phyloP scores from a whole-genome alignment of 2,113 vertebrate genomes.

The Apus apus region DNA sequence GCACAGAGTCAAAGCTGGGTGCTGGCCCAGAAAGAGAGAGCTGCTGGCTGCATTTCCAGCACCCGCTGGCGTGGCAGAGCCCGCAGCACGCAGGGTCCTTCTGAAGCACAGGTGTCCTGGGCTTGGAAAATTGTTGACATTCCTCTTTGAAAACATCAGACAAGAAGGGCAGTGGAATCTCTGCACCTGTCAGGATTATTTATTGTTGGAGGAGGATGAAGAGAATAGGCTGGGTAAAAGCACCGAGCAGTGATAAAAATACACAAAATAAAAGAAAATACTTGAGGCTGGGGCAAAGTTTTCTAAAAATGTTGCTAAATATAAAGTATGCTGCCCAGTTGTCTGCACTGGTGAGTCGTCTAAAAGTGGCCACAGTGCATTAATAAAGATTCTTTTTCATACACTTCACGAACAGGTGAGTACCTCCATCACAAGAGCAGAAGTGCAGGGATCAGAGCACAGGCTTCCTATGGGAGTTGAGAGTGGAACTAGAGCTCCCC shows the following conservation, averaged over 20 bases:
- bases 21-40: slow-evolving; percentile 37
- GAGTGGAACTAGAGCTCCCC: background rate
- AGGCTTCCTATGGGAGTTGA: background rate
- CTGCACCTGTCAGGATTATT: slow-evolving; percentile 74
- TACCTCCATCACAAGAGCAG: background rate
- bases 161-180: slow-evolving; percentile 30
- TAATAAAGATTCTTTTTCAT: background rate
- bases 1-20: slow-evolving; percentile 46
- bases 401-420: background rate
- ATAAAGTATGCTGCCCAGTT: background rate
- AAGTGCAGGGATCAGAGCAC: background rate
- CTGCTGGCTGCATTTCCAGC: slow-evolving; percentile 59
- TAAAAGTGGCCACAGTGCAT: background rate
- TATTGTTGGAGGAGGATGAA: slow-evolving; percentile 61
- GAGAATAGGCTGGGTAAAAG: slow-evolving; percentile 27
- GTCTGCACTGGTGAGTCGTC: background rate
- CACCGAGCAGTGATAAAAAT: background rate
- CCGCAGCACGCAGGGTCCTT: background rate
- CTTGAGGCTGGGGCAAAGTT: slow-evolving; percentile 9
- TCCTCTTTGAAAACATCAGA: slow-evolving; percentile 60
- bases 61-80: background rate
- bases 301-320: background rate
- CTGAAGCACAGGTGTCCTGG: slow-evolving; percentile 75
- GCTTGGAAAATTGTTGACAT: slow-evolving; percentile 75
- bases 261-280: slow-evolving; percentile 21